A percentile compares a stretch with the other conserved stretches of the same genome.
Evolutionary conservation across 2,797 vertebrate species (phyloP).

Genomic region (Rhinoraja longicauda): DNA sequence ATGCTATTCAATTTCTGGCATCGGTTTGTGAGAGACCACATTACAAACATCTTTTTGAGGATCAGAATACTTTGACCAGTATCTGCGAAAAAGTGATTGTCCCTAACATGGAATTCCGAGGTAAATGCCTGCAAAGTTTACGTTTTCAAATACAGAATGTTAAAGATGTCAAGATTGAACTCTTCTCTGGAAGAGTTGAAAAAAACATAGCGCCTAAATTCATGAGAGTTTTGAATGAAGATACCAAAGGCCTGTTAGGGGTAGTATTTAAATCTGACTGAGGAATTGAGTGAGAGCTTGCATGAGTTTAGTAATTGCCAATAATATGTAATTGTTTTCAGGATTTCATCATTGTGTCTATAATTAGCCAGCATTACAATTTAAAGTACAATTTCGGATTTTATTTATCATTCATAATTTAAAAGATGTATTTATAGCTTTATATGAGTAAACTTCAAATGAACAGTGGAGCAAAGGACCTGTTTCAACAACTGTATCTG

Average conservation of each 20-base stretch:
- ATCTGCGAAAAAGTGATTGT: slow-evolving; percentile 99
- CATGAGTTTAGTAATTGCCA: background rate
- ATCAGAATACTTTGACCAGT: slow-evolving; percentile 91
- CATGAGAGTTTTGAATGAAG: background rate
- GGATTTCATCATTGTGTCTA: background rate
- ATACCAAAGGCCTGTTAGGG: background rate
- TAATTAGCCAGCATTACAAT: background rate
- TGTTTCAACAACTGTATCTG: too few relatives aligned
- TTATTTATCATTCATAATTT: background rate
- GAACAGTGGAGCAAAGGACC: background rate
- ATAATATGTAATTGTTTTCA: background rate
- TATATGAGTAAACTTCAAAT: background rate
- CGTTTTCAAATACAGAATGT: background rate
- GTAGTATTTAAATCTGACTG: background rate
- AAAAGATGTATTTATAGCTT: background rate
- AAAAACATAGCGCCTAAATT: background rate
- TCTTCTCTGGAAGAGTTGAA: background rate
- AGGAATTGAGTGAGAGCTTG: background rate
- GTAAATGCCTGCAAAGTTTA: slow-evolving; percentile 57
- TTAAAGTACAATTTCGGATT: background rate
- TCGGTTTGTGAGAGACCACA: slow-evolving; percentile 95
- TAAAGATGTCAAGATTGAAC: background rate
- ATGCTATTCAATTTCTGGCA: slow-evolving; percentile 97
- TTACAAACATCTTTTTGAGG: slow-evolving; percentile 96
- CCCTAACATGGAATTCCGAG: slow-evolving; percentile 99